A percentile compares a stretch with the other conserved stretches of the same genome.
phyloP scores from a whole-genome alignment of 2,888 invertebrate species.

The Micoletzkya japonica region DNA sequence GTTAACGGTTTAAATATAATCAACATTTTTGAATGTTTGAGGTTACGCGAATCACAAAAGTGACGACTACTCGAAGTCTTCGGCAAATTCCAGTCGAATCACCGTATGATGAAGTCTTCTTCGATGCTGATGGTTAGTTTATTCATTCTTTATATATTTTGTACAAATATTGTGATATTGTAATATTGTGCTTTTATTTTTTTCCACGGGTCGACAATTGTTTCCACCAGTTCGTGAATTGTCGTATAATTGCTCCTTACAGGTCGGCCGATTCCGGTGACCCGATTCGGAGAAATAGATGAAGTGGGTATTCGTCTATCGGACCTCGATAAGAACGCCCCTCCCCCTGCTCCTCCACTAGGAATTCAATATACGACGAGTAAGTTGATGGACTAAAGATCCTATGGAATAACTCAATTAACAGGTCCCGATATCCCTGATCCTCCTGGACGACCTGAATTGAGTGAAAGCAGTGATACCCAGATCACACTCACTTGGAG shows the following conservation, averaged over 20 bases:
- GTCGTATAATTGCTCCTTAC: not conserved
- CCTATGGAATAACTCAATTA: not conserved
- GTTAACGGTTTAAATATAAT: too few relatives aligned
- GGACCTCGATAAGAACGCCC: conserved; percentile 12
- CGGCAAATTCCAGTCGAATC: conserved; percentile 59
- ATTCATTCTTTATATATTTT: conserved; percentile 4
- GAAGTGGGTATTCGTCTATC: conserved; percentile 17
- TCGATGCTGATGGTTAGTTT: conserved; percentile 55
- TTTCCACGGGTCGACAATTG: too few relatives aligned
- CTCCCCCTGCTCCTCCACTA: conserved; percentile 18
- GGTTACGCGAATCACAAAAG: conserved; percentile 63
- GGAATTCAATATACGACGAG: not conserved
- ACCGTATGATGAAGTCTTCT: conserved; percentile 57
- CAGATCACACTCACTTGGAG: conserved; percentile 60
- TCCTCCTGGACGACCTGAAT: conserved; percentile 57
- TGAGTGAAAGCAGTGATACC: conserved; percentile 50
- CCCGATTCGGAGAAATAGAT: not conserved
- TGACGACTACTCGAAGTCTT: conserved; percentile 62
- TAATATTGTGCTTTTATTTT: too few relatives aligned
- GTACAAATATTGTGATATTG: not conserved
- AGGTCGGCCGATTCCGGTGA: conserved; percentile 4
- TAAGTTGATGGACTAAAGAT: not conserved
- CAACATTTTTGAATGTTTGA: conserved; percentile 28
- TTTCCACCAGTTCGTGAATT: too few relatives aligned
- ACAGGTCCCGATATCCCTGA: conserved; percentile 37